Evolutionary conservation across 92 coral and sea anemone species (phyloP), one percentile per base, ranked within the genome.

Genomic region (Phymanthus crucifer): DNA sequence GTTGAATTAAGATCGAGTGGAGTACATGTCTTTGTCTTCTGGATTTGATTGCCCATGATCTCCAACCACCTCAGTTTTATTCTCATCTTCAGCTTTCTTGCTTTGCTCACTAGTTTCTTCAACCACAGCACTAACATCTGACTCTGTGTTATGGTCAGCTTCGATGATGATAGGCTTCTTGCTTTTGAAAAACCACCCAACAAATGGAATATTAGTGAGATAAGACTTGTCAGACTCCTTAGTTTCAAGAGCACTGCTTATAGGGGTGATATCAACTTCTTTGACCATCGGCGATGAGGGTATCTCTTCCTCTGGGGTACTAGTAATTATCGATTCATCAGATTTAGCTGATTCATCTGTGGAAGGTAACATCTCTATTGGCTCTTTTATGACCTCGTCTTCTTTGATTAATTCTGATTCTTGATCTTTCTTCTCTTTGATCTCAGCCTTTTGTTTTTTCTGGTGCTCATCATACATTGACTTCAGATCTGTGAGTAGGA

Each of bases 21-120:
- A 87, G 69, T 96, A 96, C 96, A 96, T 91, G 74, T 96, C 99
- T 50, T 96, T 96, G 76, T 96, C 99, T 66, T 91, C 98, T 12
- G 98, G 98, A 78, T 89, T 92, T 3, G 99, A 93, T 78, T 90
- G 95, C 1, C 99, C 99, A 35, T 81, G 87, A 58, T 93, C 97
- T 36, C 94, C 99, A 21, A 70, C 85, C 6, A 90, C 77, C 32
- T 84, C 75, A 80, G 89, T 65, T n/a, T 81, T 72, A 65, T 24
- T 73, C 66, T 4, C 89, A 77, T 47, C 57, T 83, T 56, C 79
- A 33, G 40, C 64, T 71, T 27, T 50, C 43, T 48, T 57, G 77
- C 57, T 54, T 81, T 70, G 66, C 79, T 64, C 68, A 74, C 83
- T 81, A 73, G 46, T 40, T 76, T 69, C 76, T 65, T 29, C 71